Conservation (phyloP, 2,797 vertebrate species). For the Phataginus tricuspis region DNA sequence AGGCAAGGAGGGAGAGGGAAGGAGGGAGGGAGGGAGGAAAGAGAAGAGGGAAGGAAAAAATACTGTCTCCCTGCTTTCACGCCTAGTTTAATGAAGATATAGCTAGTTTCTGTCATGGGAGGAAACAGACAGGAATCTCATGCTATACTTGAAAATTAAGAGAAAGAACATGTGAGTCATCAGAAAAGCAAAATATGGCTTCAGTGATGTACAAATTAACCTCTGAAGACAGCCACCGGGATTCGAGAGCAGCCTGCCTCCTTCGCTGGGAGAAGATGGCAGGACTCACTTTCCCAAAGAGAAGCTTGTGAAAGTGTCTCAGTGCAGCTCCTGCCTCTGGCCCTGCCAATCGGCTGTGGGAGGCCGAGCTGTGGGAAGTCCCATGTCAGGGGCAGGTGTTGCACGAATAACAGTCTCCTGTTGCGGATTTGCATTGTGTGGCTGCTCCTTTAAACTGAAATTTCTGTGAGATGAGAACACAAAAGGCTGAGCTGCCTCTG, state of each 20-base stretch:
- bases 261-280: not conserved
- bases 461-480: fast-evolving
- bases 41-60: too few species aligned
- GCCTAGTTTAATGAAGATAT: not conserved
- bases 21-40: not conserved
- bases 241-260: not conserved
- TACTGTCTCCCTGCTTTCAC: fast-evolving
- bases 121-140: not conserved
- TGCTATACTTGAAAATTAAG: not conserved
- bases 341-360: not conserved
- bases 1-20: fast-evolving
- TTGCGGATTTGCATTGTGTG: too few species aligned
- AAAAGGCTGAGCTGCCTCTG: fast-evolving
- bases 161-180: not conserved
- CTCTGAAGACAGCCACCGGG: not conserved
- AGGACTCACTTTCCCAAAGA: not conserved
- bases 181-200: not conserved
- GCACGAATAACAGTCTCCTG: not conserved
- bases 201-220: not conserved
- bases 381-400: not conserved
- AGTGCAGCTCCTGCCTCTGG: fast-evolving
- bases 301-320: not conserved
- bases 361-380: not conserved
- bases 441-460: not conserved
- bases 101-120: not conserved